Percentiles rank a stretch among this genome's conserved stretches.
Evolutionary conservation across 2,113 vertebrate species (phyloP).

Genomic region (Oxyruncus cristatus): DNA sequence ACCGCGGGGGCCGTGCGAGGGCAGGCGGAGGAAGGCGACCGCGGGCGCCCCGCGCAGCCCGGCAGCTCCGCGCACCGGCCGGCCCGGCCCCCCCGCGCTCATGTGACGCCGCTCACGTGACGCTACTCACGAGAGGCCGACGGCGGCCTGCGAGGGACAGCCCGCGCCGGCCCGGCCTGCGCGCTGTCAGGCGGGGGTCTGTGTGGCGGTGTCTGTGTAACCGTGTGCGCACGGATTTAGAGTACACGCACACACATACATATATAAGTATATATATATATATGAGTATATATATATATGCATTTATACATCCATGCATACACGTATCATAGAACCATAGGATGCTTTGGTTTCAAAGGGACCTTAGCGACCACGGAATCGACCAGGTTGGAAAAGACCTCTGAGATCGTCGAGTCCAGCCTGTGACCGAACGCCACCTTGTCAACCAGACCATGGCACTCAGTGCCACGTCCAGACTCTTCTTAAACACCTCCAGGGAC

Average conservation of each 20-base stretch:
- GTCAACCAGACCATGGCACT: too few relatives aligned
- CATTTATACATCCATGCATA: fast-evolving
- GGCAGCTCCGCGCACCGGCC: not conserved
- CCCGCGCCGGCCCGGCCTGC: too few relatives aligned
- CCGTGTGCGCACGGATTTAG: fast-evolving
- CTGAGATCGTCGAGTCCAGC: too few relatives aligned
- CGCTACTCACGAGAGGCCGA: slow-evolving; percentile 18
- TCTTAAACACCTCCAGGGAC: too few relatives aligned
- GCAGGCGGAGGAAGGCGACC: too few relatives aligned
- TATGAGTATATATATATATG: fast-evolving
- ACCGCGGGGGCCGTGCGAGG: not conserved
- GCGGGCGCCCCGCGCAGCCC: not conserved
- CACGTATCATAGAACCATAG: fast-evolving
- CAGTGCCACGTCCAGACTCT: too few relatives aligned
- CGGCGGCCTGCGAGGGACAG: not conserved
- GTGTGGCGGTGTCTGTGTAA: fast-evolving
- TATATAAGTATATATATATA: too few relatives aligned
- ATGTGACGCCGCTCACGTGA: slow-evolving; percentile 36
- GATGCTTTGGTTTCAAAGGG: too few relatives aligned
- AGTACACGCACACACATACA: fast-evolving
- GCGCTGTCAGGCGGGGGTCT: too few relatives aligned
- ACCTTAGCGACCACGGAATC: not conserved
- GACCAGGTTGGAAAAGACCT: too few relatives aligned
- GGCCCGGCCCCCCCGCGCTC: not conserved
- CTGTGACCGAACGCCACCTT: too few relatives aligned